phyloP scores from a whole-genome alignment of 2,797 vertebrate species.

The Pantherophis vulpinus region DNA sequence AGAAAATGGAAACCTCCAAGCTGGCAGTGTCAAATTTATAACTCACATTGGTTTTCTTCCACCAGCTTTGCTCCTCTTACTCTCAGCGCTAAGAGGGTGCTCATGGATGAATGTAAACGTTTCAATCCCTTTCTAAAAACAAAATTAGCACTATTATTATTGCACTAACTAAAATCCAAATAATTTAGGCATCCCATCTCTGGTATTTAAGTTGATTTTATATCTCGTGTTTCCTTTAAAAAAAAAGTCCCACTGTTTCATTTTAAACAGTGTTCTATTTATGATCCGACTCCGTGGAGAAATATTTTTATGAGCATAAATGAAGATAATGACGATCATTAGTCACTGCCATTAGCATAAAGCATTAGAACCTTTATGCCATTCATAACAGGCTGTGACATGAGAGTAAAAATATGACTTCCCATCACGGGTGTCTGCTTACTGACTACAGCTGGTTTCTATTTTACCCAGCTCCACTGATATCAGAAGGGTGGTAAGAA shows the following conservation, averaged over 20 bases:
- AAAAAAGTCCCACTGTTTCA: conserved; percentile 53
- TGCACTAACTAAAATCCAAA: conserved; percentile 59
- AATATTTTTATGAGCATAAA: conserved; percentile 66
- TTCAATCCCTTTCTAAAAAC: conserved; percentile 36
- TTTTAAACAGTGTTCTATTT: conserved; percentile 61
- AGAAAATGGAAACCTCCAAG: conserved; percentile 43
- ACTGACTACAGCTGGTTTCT: conserved; percentile 53
- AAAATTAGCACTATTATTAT: conserved; percentile 43
- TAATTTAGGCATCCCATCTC: conserved; percentile 56
- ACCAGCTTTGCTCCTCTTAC: conserved; percentile 23
- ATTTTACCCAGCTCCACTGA: conserved; percentile 52
- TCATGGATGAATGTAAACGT: background rate
- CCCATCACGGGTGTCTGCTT: conserved; percentile 41
- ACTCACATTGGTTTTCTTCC: background rate
- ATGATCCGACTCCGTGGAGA: conserved; percentile 57
- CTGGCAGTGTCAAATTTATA: conserved; percentile 38
- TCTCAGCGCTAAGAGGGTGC: conserved; percentile 19
- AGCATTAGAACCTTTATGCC: conserved; percentile 53
- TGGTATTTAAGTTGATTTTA: conserved; percentile 61
- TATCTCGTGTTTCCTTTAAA: conserved; percentile 59
- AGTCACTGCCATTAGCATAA: conserved; percentile 65
- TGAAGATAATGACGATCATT: conserved; percentile 65
- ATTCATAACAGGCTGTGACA: conserved; percentile 63
- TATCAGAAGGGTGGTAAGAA: conserved; percentile 50
- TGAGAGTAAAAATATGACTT: conserved; percentile 62